Evolutionary conservation across 1,140 invertebrate species (phyloP).

Genomic region (Andricus grossulariae): DNA sequence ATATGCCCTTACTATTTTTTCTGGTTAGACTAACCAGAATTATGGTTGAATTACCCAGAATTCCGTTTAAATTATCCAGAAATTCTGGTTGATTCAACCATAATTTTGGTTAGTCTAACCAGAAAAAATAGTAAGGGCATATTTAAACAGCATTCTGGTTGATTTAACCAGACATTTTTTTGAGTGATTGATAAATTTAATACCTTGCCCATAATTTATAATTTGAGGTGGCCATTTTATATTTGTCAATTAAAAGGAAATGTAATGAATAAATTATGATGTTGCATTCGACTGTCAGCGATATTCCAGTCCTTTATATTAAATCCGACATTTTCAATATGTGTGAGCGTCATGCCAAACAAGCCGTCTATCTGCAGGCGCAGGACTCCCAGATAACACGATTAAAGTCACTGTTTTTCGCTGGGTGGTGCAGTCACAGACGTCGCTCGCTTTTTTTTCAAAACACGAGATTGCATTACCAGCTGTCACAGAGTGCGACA

Average conservation of each 20-base stretch:
- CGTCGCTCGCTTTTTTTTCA: conserved; percentile 43
- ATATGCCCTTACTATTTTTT: too few relatives aligned
- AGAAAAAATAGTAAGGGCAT: too few relatives aligned
- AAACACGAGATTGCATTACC: conserved; percentile 50
- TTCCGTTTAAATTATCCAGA: too few relatives aligned
- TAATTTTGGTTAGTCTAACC: too few relatives aligned
- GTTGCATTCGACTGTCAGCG: not conserved
- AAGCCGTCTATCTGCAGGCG: conserved; percentile 30
- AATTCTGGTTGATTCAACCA: too few relatives aligned
- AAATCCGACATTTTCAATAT: conserved; percentile 31
- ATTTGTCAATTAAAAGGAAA: conserved; percentile 21
- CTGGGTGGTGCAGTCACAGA: conserved; percentile 38
- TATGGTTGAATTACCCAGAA: too few relatives aligned
- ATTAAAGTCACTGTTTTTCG: conserved; percentile 44
- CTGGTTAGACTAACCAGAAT: too few relatives aligned
- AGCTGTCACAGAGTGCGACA: conserved; percentile 43
- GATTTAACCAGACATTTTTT: too few relatives aligned
- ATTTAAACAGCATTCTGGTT: too few relatives aligned
- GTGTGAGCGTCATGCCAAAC: conserved; percentile 25
- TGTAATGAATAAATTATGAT: conserved; percentile 20
- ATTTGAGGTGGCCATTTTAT: not conserved
- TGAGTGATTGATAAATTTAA: too few relatives aligned
- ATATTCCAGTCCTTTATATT: conserved; percentile 32
- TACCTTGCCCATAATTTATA: too few relatives aligned
- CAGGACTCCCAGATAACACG: conserved; percentile 36